Conservation (phyloP, 2,797 vertebrate genomes). For the Platalea minor region DNA sequence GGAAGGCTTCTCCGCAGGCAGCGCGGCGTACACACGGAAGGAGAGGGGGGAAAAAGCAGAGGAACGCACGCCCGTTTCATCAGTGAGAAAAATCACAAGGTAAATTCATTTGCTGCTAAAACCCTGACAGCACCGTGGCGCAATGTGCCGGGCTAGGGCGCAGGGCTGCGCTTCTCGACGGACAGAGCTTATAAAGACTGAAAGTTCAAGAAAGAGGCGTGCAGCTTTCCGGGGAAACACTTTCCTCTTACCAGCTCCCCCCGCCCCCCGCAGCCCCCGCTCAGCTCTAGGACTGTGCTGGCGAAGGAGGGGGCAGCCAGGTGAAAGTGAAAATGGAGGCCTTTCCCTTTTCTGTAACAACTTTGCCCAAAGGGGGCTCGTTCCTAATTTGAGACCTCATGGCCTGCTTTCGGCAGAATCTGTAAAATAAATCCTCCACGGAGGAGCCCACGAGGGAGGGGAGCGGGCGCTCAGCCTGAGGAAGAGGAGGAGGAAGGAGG, state of each 20-base stretch:
- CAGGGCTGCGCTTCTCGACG: neutral
- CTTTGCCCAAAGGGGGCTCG: constrained; percentile 37
- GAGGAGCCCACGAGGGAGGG: constrained; percentile 16
- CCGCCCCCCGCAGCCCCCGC: neutral
- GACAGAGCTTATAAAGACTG: neutral
- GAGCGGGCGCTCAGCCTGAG: neutral
- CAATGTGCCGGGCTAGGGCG: neutral
- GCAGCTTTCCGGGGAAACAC: neutral
- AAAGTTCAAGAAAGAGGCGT: neutral
- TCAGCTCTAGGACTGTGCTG: neutral
- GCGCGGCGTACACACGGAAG: constrained; percentile 17
- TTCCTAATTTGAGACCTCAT: constrained; percentile 48
- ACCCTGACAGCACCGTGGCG: neutral
- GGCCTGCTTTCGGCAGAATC: constrained; percentile 37
- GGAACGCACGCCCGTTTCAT: neutral
- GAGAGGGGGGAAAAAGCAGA: neutral
- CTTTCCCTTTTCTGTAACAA: constrained; percentile 37
- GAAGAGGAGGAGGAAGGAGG: neutral
- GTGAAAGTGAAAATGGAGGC: constrained; percentile 8
- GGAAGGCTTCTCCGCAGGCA: constrained; percentile 25
- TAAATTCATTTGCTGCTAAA: constrained; percentile 32
- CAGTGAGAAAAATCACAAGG: constrained; percentile 1
- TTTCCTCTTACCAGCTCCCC: neutral
- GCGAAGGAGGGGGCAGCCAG: neutral
- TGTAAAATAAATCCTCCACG: neutral